Evolutionary conservation across 2,888 invertebrate genomes (phyloP).

Genomic region (Tortrix viridana): DNA sequence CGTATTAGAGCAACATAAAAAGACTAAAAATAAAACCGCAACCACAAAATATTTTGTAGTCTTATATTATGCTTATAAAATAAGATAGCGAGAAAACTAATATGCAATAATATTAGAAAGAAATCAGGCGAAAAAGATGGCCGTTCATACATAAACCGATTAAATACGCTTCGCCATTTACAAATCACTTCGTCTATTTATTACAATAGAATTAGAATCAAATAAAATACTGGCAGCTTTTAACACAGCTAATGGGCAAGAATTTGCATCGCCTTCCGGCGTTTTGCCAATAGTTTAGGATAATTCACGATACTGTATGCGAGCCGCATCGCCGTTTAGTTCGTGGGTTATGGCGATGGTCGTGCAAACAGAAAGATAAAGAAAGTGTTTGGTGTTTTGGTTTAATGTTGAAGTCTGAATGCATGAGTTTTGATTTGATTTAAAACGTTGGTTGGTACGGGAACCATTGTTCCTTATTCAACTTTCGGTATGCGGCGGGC

Average conservation of each 20-base stretch:
- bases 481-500: too few species aligned
- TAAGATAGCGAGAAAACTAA: too few species aligned
- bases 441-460: too few species aligned
- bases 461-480: too few species aligned
- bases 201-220: constrained; percentile 4
- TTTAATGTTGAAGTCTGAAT: neutral
- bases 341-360: constrained; percentile 29
- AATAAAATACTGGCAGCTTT: constrained; percentile 6
- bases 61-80: too few species aligned
- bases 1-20: too few species aligned
- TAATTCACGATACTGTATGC: constrained; percentile 36
- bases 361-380: constrained; percentile 23
- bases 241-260: constrained; percentile 25
- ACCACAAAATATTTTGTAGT: too few species aligned
- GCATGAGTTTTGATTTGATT: too few species aligned
- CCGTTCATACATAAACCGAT: too few species aligned
- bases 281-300: constrained; percentile 25
- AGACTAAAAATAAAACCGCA: too few species aligned
- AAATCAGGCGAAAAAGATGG: too few species aligned
- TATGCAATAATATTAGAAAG: too few species aligned
- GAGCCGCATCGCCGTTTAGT: constrained; percentile 30
- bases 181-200: constrained; percentile 12
- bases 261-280: constrained; percentile 28
- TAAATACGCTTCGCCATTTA: neutral
- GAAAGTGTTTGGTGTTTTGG: neutral